phyloP scores from a whole-genome alignment of 2,113 vertebrate species.

The Tinamus guttatus region DNA sequence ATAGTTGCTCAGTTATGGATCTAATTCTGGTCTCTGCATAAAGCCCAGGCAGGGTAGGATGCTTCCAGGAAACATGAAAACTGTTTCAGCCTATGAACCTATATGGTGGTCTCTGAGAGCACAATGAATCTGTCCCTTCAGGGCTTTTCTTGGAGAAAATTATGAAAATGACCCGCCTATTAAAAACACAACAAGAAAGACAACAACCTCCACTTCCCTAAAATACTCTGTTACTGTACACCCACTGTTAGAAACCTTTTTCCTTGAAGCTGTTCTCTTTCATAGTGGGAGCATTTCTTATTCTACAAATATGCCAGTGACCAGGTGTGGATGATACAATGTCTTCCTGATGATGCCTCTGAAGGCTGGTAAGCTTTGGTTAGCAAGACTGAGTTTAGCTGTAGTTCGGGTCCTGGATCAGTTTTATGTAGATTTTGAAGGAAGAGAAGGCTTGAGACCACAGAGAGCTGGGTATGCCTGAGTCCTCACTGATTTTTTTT shows the following conservation, averaged over 20 bases:
- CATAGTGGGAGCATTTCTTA: not conserved
- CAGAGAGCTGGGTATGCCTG: not conserved
- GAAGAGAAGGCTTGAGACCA: not conserved
- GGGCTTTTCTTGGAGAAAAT: not conserved
- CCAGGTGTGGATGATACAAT: accelerated
- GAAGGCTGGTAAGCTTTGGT: not conserved
- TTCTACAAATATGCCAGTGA: not conserved
- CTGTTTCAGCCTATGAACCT: accelerated
- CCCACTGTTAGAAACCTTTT: not conserved
- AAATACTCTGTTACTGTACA: not conserved
- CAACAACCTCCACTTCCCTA: accelerated
- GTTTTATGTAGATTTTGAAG: not conserved
- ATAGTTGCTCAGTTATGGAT: not conserved
- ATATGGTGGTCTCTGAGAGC: not conserved
- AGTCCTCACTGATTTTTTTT: too few species aligned
- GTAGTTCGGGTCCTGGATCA: not conserved
- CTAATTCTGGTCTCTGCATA: not conserved
- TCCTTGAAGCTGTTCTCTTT: not conserved
- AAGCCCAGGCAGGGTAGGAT: not conserved
- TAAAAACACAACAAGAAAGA: not conserved
- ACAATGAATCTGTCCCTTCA: not conserved
- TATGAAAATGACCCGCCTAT: not conserved
- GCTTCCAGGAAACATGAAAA: not conserved
- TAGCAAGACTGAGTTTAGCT: not conserved
- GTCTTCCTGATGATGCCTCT: not conserved